Evolutionary conservation across 2,888 invertebrate genomes (phyloP), one percentile per base, ranked within the genome.

Genomic region (Candidula unifasciata): DNA sequence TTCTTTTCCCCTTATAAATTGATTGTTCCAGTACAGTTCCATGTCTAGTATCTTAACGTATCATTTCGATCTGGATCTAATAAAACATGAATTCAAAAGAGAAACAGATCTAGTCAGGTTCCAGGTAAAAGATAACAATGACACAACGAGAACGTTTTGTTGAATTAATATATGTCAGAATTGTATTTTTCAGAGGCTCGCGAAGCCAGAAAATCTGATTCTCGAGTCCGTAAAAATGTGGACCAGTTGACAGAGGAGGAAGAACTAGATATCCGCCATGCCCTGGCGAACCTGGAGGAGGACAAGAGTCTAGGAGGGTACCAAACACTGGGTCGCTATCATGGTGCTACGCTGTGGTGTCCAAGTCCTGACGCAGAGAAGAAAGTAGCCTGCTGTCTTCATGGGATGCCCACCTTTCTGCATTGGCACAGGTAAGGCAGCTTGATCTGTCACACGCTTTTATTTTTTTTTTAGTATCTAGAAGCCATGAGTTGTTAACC

Each of bases 361-460:
- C 87, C 87, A 6, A 76, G 54, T n/a, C 87, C 87, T 21, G 71
- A 83, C 6, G 88, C 87, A 8, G 85, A 82, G 27, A 57, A 74
- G 13, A 88, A 88, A 82, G 78, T 85, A 52, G 83, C 87, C 8
- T 88, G 88, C 80, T 87, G 88, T 71, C 76, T 85, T 3, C 88
- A 88, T 69, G 88, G 88, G 1, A 87, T 87, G 87, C 73, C 88
- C 27, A 80, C 85, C 16, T 88, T 88, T 84, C 87, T 87, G 3
- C 88, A 88, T 60, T 88, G 88, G 88, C 88, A 88, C 81, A 84
- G 88, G 66, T 86, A 86, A 16, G n/a, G n/a, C n/a, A n/a, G n/a
- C n/a, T n/a, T n/a, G n/a, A n/a, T n/a, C n/a, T n/a, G n/a, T n/a
- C n/a, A n/a, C n/a, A n/a, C n/a, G n/a, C n/a, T n/a, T n/a, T n/a